Evolutionary conservation across 92 coral and sea anemone species (phyloP), one percentile per base, ranked within the genome.

Genomic region (Blastomussa wellsi): DNA sequence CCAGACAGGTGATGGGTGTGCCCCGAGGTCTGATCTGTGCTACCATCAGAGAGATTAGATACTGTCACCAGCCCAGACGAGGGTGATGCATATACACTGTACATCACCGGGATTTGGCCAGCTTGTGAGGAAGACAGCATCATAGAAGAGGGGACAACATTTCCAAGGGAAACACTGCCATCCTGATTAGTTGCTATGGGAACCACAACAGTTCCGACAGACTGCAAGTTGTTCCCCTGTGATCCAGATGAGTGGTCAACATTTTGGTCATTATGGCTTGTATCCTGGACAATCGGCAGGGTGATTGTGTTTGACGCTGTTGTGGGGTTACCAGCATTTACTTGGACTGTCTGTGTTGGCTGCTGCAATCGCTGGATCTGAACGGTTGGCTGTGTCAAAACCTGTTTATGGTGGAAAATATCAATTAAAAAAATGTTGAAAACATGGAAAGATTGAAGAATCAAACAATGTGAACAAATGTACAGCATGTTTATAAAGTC

Each of bases 71-170:
- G 81, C 33, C 96, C 96, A 60, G 93, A 82, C 35, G 94, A 90
- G 51, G 93, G 98, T 11, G 95, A 92, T 1, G 98, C 84, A 37
- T 94, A 94, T 44, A 89, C 92, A n/a, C 90, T 89, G 84, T 94
- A 94, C 98, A 94, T 92, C 7, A 94, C 93, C 4, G 98, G 98
- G 65, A 94, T 92, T 69, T 94, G 98, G 24, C 98, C 93, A 22
- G 93, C 90, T 77, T 93, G 93, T 0, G 98, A 90, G 28, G 93
- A 81, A 19, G 93, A 81, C 67, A 94, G 74, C 98, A 94, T 93
- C 96, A 93, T 93, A 49, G 94, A 92, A 24, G 98, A 86, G 10
- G 98, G 95, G 72, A 94, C 95, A 51, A 92, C 93, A 81, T 88
- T 88, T 35, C 93, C 93, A 22, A 92, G 93, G 24, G 98, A 94